A percentile compares a stretch with the other conserved stretches of the same genome.
Evolutionary conservation across 2,888 invertebrate species (phyloP).

Genomic region (Heteropelma amictum): DNA sequence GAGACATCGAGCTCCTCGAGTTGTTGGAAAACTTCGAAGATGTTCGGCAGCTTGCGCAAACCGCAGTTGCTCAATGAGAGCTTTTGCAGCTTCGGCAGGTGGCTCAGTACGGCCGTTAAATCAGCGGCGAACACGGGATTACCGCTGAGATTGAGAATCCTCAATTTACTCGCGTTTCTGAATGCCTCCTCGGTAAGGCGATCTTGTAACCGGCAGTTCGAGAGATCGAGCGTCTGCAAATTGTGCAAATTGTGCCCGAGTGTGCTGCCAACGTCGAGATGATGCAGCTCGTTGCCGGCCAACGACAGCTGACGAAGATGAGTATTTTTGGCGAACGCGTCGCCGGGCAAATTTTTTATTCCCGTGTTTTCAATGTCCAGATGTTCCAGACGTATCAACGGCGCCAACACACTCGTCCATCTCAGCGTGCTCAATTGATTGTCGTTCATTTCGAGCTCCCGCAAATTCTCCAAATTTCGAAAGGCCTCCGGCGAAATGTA

Average conservation of each 20-base stretch:
- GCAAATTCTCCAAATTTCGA: constrained; percentile 81
- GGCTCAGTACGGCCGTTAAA: constrained; percentile 83
- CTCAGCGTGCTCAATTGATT: constrained; percentile 81
- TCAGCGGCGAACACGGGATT: constrained; percentile 85
- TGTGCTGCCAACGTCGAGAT: constrained; percentile 83
- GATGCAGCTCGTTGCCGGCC: constrained; percentile 83
- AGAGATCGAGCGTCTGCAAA: constrained; percentile 83
- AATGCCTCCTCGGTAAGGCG: constrained; percentile 85
- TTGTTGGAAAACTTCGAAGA: constrained; percentile 83
- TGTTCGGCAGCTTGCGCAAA: constrained; percentile 82
- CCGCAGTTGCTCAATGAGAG: constrained; percentile 85
- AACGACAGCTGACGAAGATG: constrained; percentile 83
- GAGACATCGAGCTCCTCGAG: constrained; percentile 85
- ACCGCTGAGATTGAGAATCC: constrained; percentile 83
- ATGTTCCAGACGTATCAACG: constrained; percentile 82
- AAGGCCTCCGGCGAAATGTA: constrained; percentile 81
- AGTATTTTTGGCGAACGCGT: constrained; percentile 83
- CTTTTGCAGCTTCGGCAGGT: constrained; percentile 83
- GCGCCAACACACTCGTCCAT: constrained; percentile 83
- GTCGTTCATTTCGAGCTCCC: constrained; percentile 82
- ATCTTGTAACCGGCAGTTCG: constrained; percentile 84
- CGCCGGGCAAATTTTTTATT: constrained; percentile 82
- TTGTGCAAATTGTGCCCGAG: constrained; percentile 83
- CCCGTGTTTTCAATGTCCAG: constrained; percentile 83
- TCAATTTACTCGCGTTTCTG: constrained; percentile 83